Evolutionary conservation across 2,113 vertebrate species (phyloP).

Genomic region (Oreochromis spilurus): DNA sequence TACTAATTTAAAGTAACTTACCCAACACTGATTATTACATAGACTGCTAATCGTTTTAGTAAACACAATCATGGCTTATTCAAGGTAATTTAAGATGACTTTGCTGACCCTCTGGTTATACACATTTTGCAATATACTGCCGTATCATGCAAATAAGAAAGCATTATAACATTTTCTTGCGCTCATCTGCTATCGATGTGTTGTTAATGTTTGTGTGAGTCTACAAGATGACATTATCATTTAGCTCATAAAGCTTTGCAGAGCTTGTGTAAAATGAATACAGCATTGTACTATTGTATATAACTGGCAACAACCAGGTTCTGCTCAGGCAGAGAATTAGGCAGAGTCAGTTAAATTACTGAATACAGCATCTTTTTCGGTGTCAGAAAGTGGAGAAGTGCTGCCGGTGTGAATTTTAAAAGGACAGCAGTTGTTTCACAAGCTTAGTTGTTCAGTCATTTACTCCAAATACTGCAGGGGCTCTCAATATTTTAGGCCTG

Average conservation of each 20-base stretch:
- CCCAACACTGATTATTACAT: too few species aligned
- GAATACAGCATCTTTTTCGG: not conserved
- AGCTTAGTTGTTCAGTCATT: not conserved
- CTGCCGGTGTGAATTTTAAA: not conserved
- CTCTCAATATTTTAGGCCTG: not conserved
- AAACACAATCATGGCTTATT: not conserved
- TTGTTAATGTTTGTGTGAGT: not conserved
- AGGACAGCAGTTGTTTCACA: not conserved
- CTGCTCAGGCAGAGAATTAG: not conserved
- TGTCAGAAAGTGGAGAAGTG: not conserved
- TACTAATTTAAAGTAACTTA: too few species aligned
- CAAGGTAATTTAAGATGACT: not conserved
- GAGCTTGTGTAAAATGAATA: not conserved
- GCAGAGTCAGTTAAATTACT: not conserved
- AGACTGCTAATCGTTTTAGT: not conserved
- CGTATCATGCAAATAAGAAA: not conserved
- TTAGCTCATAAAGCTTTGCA: not conserved
- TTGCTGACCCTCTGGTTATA: not conserved
- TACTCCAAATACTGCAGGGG: not conserved
- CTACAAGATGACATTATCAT: not conserved
- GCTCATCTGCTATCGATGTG: not conserved
- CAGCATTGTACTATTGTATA: not conserved
- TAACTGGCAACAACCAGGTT: not conserved
- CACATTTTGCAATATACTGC: rapidly evolving
- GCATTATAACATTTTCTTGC: not conserved